Evolutionary conservation across 2,797 vertebrate species (phyloP), one percentile per base, ranked within the genome.

Genomic region (Channallabes apus): DNA sequence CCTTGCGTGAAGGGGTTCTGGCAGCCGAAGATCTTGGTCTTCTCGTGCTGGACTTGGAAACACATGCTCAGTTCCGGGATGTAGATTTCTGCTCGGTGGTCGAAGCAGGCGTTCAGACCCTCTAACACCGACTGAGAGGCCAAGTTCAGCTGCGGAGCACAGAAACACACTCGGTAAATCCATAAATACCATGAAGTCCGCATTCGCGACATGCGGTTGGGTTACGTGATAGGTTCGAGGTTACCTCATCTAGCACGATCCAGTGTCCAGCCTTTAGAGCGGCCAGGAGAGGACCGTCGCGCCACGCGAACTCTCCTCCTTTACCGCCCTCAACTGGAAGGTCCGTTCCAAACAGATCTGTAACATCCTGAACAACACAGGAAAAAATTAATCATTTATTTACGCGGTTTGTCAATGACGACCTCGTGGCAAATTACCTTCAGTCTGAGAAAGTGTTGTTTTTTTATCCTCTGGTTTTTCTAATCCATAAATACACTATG

Each of bases 241-340:
- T 68, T 84, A 95, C 98, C 96, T 99, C 98, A 90, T 99, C 98
- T 80, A 99, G 92, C 8, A 99, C 96, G 75, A 99, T 94, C 98
- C 98, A 99, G 88, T 99, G 96, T 17, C 98, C 98, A 78, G 96
- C 96, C 90, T 98, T 99, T 87, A 99, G 87, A 27, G 96, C 98
- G 73, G 97, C 97, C 86, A 99, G 90, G 12, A 99, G 93, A 0
- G 98, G 97, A 59, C 98, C 98, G 77, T 99, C 98, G 5, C 96
- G 94, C 98, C 98, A 99, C 0, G 97, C 96, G 94, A 99, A 99
- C 91, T 99, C 97, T 88, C 98, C 98, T 82, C 97, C 98, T 87
- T 96, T 99, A 5, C 98, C 98, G 62, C 98, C 98, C 91, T 99
- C 98, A 84, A 99, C 97, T n/a, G 98, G 98, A 56, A 99, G 95